Conservation (phyloP, 2,113 vertebrate species). For the Limanda limanda region DNA sequence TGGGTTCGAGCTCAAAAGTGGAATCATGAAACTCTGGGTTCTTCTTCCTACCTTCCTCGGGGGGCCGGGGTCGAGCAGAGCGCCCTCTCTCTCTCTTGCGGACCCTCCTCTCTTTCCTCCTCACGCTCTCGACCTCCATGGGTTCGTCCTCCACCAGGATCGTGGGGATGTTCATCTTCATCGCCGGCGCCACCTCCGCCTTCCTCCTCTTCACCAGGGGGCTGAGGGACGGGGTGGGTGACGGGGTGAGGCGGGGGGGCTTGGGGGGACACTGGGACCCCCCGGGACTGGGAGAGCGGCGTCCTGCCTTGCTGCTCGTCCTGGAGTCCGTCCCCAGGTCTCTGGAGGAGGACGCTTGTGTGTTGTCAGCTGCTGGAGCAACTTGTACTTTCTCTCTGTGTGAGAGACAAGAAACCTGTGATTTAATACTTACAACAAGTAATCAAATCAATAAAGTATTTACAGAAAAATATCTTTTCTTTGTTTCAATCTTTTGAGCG, state of each 20-base stretch:
- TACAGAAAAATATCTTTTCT: not conserved
- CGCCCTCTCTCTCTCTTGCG: conserved; percentile 77
- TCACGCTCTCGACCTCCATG: conserved; percentile 71
- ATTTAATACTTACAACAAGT: conserved; percentile 20
- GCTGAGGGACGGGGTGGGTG: conserved; percentile 61
- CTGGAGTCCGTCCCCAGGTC: conserved; percentile 13
- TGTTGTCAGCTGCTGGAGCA: conserved; percentile 44
- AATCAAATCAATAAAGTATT: not conserved
- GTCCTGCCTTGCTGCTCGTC: conserved; percentile 16
- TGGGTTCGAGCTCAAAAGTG: conserved; percentile 20
- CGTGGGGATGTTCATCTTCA: conserved; percentile 67
- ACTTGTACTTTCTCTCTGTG: conserved; percentile 58
- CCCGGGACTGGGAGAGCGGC: conserved; percentile 31
- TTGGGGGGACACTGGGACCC: conserved; percentile 46
- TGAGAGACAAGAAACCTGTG: conserved; percentile 38
- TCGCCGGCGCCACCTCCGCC: conserved; percentile 50
- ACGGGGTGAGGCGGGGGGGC: conserved; percentile 46
- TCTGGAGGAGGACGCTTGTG: conserved; percentile 28
- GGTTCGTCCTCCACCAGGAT: conserved; percentile 75
- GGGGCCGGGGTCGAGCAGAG: conserved; percentile 79
- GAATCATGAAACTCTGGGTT: not conserved
- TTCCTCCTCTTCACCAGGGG: conserved; percentile 77
- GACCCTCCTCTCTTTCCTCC: conserved; percentile 73
- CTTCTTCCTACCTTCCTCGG: conserved; percentile 86
- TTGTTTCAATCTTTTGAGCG: not conserved